Percentiles rank a stretch among this genome's conserved stretches.
phyloP scores from a whole-genome alignment of 1,140 invertebrate species.

The Euura lappo region DNA sequence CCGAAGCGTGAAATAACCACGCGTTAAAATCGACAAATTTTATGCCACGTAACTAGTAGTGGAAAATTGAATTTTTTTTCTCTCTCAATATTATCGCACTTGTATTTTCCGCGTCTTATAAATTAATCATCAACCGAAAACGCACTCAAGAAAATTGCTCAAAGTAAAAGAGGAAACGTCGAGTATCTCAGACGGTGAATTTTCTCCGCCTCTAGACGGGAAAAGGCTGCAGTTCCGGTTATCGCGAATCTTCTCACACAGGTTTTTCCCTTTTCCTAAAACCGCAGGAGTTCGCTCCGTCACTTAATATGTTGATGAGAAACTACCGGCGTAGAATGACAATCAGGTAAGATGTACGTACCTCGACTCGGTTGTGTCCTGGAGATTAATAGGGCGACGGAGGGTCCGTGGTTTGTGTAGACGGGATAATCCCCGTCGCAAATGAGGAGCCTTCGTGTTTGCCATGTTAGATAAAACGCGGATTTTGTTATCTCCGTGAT shows the following conservation, averaged over 20 bases:
- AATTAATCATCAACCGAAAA: too few relatives aligned
- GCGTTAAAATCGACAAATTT: background rate
- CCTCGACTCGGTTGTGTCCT: too few relatives aligned
- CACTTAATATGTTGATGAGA: background rate
- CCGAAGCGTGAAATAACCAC: background rate
- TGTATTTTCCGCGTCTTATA: too few relatives aligned
- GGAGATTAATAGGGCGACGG: background rate
- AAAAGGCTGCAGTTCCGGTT: too few relatives aligned
- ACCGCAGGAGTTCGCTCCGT: background rate
- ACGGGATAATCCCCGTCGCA: background rate
- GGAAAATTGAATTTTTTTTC: conserved; percentile 2
- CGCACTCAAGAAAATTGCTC: too few relatives aligned
- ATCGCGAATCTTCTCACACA: too few relatives aligned
- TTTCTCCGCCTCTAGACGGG: too few relatives aligned
- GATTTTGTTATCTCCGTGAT: too few relatives aligned
- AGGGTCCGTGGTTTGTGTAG: background rate
- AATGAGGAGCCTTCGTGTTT: background rate
- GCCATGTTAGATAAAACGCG: background rate
- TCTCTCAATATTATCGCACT: too few relatives aligned
- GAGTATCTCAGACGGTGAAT: too few relatives aligned
- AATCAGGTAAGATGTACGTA: background rate
- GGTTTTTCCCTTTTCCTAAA: background rate
- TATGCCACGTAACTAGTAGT: background rate
- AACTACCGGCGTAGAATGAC: background rate
- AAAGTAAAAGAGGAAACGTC: too few relatives aligned